Evolutionary conservation across 1,140 invertebrate genomes (phyloP), one percentile per base, ranked within the genome.

Genomic region (Sarcophaga bullata): DNA sequence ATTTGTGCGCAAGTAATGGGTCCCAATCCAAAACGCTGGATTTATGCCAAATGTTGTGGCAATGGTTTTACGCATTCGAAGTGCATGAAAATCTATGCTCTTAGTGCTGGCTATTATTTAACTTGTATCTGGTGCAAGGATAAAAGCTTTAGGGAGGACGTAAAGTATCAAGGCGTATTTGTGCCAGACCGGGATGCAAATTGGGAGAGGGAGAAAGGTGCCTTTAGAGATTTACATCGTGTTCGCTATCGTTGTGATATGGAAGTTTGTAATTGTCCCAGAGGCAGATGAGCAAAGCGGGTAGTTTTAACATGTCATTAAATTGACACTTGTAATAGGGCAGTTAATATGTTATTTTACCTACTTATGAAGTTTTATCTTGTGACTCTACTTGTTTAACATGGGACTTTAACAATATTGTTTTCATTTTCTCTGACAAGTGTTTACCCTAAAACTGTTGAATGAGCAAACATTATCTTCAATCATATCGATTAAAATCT

Each of bases 181-280:
- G 88, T 89, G 7, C 88, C 88, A 0, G 85, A 89, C 80, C 84
- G 87, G 6, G 88, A 89, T 75, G 88, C 88, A 0, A 72, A 17
- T 7, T 89, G 88, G 88, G 88, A 89, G 73, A 76, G 11, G 0
- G 83, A 87, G 62, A 83, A n/a, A 3, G 46, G 83, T 46, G 87
- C 86, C 0, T 89, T 84, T 68, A 49, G 81, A 13, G 87, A 90
- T 81, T 84, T 89, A 9, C 83, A 89, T 54, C 62, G 47, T 6
- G 82, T 68, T 0, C 68, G 72, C 0, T 7, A 83, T 7, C 84
- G 81, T 10, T 89, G 88, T 48, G 85, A 87, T 37, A 80, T 84
- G 11, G 6, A 17, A 0, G 10, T 48, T 0, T 89, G 88, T 10
- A 6, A 84, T 0, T 89, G 87, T 73, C 84, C 83, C 0, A 81